Base-by-base conservation (phyloP, 2,888 invertebrate species). In the Sesia bembeciformis region DNA sequence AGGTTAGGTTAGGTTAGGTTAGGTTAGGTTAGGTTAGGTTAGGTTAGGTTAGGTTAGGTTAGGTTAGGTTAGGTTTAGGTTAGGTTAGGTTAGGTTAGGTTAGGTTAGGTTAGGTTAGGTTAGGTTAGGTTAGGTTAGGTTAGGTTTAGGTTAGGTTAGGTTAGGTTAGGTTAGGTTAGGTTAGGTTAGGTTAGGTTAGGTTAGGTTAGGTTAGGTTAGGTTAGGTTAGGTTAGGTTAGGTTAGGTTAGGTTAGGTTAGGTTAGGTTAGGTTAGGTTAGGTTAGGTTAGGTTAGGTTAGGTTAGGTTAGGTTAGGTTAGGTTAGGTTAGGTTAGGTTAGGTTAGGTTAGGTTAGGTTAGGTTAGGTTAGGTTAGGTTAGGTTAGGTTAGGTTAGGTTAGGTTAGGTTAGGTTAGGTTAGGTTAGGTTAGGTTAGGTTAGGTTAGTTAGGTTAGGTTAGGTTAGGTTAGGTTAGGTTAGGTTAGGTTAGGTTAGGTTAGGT, bases 261-360 rank as follows among this genome's bases (percentile, higher is more conserved):
- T 57, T 57, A 55, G 57, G 57, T 57, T 57, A 55, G 57, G 57
- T 57, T 57, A 55, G 57, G 57, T 56, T 57, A 55, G 55, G 56
- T 56, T 56, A 56, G 56, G 56, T 56, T 56, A 54, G 54, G 56
- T 56, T 56, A 53, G 55, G 57, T 54, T 54, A 53, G 57, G 57
- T 57, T 57, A 55, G 55, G 53, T 52, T 53, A 55, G 56, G 54
- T 56, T 53, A 41, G 41, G 58, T 58, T 58, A 58, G 58, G 58
- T 56, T 58, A 58, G 58, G 58, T 58, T 58, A 58, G 58, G 58
- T 58, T 58, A 58, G 58, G 56, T 58, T 58, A 58, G 58, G 58
- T 58, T 58, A 58, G 58, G 52, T 54, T 54, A 54, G 54, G 58
- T 58, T 58, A 58, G 57, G 57, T 55, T 57, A 57, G 57, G 57